Conservation (phyloP, 2,888 invertebrate species). For the Drepanosiphum platanoidis region DNA sequence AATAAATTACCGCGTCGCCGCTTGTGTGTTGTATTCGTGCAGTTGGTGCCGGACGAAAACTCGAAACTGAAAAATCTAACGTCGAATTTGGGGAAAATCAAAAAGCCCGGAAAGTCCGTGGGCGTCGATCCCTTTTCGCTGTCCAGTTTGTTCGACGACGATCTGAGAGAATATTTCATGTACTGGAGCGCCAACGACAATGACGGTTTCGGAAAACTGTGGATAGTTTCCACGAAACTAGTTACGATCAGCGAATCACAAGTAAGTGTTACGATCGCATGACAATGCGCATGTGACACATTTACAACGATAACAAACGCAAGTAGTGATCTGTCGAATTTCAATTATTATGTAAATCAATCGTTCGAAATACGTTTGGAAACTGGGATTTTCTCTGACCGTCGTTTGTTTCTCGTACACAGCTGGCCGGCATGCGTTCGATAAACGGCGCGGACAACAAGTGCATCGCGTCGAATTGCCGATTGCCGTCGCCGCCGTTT, state of each 20-base stretch:
- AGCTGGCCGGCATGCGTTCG: neutral
- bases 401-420: neutral
- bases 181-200: neutral
- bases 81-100: neutral
- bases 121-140: constrained; percentile 10
- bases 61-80: neutral
- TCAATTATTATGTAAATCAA: too few species aligned
- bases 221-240: constrained; percentile 19
- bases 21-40: too few species aligned
- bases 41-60: neutral
- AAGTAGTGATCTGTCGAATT: too few species aligned
- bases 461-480: neutral
- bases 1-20: too few species aligned
- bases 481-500: neutral
- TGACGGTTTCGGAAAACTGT: neutral
- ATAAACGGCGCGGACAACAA: neutral
- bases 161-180: constrained; percentile 4
- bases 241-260: constrained; percentile 1
- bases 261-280: too few species aligned
- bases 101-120: neutral
- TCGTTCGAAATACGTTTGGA: too few species aligned
- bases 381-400: too few species aligned
- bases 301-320: too few species aligned
- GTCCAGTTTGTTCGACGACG: neutral
- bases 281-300: too few species aligned